Conservation (phyloP, 2,113 vertebrate genomes). For the Scomber japonicus region DNA sequence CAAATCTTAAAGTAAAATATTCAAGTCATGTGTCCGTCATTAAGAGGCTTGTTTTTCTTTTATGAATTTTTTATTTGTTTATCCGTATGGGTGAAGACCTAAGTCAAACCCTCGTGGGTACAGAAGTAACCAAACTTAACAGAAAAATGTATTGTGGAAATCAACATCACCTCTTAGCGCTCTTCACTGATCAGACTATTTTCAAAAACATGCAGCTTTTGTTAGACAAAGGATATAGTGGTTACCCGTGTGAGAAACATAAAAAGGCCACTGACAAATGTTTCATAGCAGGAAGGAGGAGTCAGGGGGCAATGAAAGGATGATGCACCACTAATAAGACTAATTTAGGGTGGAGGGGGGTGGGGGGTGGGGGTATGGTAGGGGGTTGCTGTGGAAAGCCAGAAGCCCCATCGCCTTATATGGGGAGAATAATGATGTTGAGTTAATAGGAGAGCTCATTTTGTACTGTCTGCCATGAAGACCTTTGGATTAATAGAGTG, state of each 20-base stretch:
- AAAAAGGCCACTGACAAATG: slow-evolving; percentile 5
- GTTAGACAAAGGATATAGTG: background rate
- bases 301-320: slow-evolving; percentile 29
- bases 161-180: too few species aligned
- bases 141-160: too few species aligned
- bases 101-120: too few species aligned
- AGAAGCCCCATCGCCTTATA: slow-evolving; percentile 35
- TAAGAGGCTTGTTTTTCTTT: too few species aligned
- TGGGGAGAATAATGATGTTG: slow-evolving; percentile 65
- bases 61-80: too few species aligned
- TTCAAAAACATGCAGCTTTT: too few species aligned
- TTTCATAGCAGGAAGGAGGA: background rate
- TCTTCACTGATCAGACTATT: too few species aligned
- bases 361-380: slow-evolving; percentile 11
- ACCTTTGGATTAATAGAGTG: slow-evolving; percentile 67
- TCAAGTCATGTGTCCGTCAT: too few species aligned
- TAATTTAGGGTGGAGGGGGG: slow-evolving; percentile 55
- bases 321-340: slow-evolving; percentile 51
- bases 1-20: background rate
- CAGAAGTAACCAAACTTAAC: too few species aligned
- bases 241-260: background rate
- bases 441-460: slow-evolving; percentile 71
- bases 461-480: slow-evolving; percentile 54
- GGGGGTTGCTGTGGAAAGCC: slow-evolving; percentile 31
- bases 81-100: too few species aligned